phyloP scores from a whole-genome alignment of 2,797 vertebrate species.

The Gobio occitaniae region DNA sequence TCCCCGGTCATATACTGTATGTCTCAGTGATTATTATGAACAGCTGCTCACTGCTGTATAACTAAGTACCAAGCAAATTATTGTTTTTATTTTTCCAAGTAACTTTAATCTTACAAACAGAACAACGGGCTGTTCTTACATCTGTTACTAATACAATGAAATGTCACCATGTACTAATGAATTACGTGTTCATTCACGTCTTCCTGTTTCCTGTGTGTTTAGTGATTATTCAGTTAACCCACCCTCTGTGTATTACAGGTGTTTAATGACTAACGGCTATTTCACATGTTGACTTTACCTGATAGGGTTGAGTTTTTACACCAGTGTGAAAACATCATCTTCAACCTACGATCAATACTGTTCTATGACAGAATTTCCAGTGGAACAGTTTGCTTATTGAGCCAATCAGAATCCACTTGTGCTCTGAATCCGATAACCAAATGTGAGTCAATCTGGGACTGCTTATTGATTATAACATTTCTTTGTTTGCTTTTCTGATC shows the following conservation, averaged over 20 bases:
- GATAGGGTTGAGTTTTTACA: constrained; percentile 33
- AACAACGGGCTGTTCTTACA: background rate
- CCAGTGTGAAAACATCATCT: background rate
- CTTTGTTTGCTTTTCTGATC: constrained; percentile 51
- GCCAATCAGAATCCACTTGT: background rate
- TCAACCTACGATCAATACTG: constrained; percentile 28
- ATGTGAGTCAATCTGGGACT: background rate
- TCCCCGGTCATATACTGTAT: background rate
- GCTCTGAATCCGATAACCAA: constrained; percentile 14
- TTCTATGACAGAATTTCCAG: background rate
- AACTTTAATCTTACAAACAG: background rate
- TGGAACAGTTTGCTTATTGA: background rate
- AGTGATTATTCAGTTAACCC: constrained; percentile 26
- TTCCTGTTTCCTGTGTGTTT: constrained; percentile 42
- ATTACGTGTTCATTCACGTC: constrained; percentile 23
- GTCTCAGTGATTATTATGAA: background rate
- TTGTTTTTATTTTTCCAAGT: background rate
- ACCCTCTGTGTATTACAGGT: background rate
- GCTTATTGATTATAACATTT: constrained; percentile 48
- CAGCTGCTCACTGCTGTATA: background rate
- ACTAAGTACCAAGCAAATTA: background rate
- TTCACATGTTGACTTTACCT: constrained; percentile 55
- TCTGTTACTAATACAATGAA: constrained; percentile 21
- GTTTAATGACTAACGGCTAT: constrained; percentile 26
- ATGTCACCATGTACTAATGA: background rate